These are phyloP conservation scores for Ochotona curzoniae DNA, from an alignment of 2,113 vertebrate species.

Conservation along the genomic window DNA sequence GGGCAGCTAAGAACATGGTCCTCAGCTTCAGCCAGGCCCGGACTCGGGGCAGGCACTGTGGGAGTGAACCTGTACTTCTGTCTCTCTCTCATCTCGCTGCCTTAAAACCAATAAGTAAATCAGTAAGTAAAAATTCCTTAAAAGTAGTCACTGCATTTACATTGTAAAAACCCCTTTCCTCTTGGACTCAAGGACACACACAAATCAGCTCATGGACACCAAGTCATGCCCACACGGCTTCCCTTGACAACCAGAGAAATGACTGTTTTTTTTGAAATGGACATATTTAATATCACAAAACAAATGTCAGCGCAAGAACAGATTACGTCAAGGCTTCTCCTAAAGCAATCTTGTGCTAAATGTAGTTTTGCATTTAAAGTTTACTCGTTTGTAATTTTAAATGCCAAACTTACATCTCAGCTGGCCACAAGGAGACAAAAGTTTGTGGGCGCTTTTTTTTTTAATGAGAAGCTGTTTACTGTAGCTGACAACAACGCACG, in stretches of 20 bases:
- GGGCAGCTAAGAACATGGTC: too few species aligned
- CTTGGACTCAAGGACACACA: neutral
- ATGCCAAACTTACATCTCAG: neutral
- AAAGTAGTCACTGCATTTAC: neutral
- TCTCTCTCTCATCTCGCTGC: too few species aligned
- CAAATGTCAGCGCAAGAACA: neutral
- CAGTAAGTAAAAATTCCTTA: too few species aligned
- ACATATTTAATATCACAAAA: neutral
- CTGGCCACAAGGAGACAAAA: neutral
- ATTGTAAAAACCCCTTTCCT: neutral
- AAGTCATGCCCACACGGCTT: neutral
- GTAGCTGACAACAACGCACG: neutral
- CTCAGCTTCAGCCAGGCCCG: too few species aligned
- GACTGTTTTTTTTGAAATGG: neutral
- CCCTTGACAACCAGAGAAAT: neutral
- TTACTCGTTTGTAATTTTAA: conserved; percentile 32
- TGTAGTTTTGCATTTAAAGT: neutral
- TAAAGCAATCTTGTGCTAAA: conserved; percentile 10
- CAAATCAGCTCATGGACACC: neutral
- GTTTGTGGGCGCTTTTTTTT: neutral
- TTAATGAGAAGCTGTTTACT: neutral
- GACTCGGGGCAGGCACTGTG: too few species aligned
- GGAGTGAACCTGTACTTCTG: too few species aligned
- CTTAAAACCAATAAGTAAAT: too few species aligned
- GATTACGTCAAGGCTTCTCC: neutral